These are phyloP conservation scores for Poeciliopsis retropinna DNA, from an alignment of 2,113 vertebrate species.

Conservation along the genomic window DNA sequence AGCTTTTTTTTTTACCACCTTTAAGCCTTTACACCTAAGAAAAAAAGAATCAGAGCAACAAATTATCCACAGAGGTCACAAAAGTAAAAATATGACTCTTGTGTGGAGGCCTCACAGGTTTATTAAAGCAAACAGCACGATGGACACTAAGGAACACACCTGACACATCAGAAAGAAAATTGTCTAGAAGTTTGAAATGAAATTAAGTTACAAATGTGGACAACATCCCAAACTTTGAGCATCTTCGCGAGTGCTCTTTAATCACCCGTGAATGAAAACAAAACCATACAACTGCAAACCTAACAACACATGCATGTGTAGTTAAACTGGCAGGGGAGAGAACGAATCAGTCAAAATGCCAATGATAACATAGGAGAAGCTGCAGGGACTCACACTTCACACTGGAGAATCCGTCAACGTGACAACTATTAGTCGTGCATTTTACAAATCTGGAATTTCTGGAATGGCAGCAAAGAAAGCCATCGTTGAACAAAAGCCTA, in stretches of 20 bases:
- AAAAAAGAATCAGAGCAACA: background rate
- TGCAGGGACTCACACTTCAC: too few species aligned
- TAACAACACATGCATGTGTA: too few species aligned
- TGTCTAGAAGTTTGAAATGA: background rate
- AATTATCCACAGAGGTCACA: background rate
- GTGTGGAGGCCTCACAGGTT: background rate
- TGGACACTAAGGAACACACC: background rate
- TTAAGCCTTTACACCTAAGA: background rate
- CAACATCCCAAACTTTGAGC: background rate
- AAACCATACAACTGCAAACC: too few species aligned
- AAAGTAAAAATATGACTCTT: background rate
- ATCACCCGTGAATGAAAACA: too few species aligned
- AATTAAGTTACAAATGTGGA: background rate
- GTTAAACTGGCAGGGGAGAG: too few species aligned
- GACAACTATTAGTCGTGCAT: too few species aligned
- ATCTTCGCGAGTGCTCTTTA: too few species aligned
- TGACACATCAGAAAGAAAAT: background rate
- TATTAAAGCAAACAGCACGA: background rate
- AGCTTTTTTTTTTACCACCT: background rate
- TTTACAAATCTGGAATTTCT: too few species aligned
- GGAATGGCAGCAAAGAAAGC: too few species aligned
- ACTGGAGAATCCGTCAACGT: too few species aligned
- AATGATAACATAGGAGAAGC: too few species aligned
- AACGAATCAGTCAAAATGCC: too few species aligned
- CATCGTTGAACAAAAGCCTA: background rate